phyloP scores from a whole-genome alignment of 2,888 invertebrate species.

The Podotricha telesiphe region DNA sequence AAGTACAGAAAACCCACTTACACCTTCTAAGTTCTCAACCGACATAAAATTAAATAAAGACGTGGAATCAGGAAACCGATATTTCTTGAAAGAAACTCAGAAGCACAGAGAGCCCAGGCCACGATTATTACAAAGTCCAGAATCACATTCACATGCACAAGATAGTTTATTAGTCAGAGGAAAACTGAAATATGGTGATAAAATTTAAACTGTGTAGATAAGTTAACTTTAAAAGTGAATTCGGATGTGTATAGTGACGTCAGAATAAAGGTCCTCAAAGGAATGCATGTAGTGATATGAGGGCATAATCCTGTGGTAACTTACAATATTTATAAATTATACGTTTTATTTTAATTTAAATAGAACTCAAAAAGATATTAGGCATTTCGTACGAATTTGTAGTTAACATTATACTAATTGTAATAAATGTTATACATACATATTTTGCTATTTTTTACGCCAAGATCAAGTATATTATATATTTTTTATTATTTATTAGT shows the following conservation, averaged over 20 bases:
- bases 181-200: slow-evolving; percentile 75
- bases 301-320: slow-evolving; percentile 20
- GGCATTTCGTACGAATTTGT: slow-evolving; percentile 74
- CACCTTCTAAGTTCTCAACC: slow-evolving; percentile 15
- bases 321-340: slow-evolving; percentile 52
- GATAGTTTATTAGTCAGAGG: slow-evolving; percentile 53
- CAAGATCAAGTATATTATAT: not conserved
- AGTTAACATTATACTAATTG: slow-evolving; percentile 59
- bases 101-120: slow-evolving; percentile 35
- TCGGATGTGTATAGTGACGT: slow-evolving; percentile 38
- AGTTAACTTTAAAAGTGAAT: slow-evolving; percentile 50
- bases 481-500: not conserved
- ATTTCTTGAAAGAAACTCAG: slow-evolving; percentile 39
- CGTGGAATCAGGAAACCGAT: slow-evolving; percentile 22
- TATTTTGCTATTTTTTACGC: slow-evolving; percentile 6
- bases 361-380: slow-evolving; percentile 59
- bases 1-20: slow-evolving; percentile 27
- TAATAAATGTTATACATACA: slow-evolving; percentile 36
- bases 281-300: slow-evolving; percentile 38
- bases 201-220: slow-evolving; percentile 61
- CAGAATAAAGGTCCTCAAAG: slow-evolving; percentile 46
- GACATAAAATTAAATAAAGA: slow-evolving; percentile 33
- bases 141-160: slow-evolving; percentile 44
- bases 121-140: slow-evolving; percentile 35
- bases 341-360: slow-evolving; percentile 56